A percentile compares a stretch with the other conserved stretches of the same genome.
These are phyloP conservation scores for Cliona cf. orientalis DNA, from an alignment of 37 sponge, comb jelly and placozoan genomes.

Conservation along the genomic window DNA sequence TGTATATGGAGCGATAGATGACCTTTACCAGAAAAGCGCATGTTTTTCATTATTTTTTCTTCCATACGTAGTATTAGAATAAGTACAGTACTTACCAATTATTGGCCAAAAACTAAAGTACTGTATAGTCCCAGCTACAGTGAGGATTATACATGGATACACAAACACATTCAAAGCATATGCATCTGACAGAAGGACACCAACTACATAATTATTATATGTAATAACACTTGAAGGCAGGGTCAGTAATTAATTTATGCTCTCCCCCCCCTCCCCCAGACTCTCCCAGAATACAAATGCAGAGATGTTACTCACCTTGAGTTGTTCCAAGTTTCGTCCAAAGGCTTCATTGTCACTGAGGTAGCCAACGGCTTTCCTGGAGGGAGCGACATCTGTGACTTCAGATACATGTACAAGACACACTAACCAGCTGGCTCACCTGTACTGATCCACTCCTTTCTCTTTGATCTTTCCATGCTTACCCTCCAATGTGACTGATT, in stretches of 20 bases:
- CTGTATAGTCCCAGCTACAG: no score
- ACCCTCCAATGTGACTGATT: conserved; percentile 2
- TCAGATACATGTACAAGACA: background rate
- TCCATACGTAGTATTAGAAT: no score
- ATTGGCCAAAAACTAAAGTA: no score
- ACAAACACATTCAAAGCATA: no score
- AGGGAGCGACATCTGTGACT: background rate
- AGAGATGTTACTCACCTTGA: conserved; percentile 17
- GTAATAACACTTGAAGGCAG: background rate
- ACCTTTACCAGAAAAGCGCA: no score
- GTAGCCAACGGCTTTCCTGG: conserved; percentile 18
- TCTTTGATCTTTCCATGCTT: conserved; percentile 14
- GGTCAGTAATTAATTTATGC: background rate
- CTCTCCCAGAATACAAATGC: background rate
- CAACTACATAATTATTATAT: no score
- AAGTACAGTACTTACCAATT: no score
- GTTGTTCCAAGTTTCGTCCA: conserved; percentile 25
- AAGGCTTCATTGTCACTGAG: conserved; percentile 54
- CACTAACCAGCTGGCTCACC: conserved; percentile 9
- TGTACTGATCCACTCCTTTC: conserved; percentile 2
- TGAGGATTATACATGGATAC: no score
- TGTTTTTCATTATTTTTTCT: no score
- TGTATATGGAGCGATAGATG: no score
- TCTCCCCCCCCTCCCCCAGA: no score
- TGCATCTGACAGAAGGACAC: no score